Base-by-base conservation (phyloP, 1,140 invertebrate species). In the Lepidurus packardi region DNA sequence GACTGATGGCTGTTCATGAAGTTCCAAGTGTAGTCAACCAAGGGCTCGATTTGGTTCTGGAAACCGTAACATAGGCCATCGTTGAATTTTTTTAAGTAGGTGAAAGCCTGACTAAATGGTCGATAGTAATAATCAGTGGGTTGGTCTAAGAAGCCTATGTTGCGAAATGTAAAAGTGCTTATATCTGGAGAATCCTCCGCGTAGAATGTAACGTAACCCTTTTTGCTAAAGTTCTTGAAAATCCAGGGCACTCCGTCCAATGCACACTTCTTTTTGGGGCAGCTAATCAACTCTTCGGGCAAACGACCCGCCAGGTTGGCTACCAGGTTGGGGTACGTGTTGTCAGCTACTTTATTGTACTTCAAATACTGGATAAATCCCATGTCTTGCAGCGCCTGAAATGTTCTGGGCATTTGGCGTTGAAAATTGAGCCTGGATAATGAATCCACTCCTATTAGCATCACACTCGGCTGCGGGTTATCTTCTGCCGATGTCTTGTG, bases 241-340 rank as follows among this genome's bases (percentile, higher is more conserved):
- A 85, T 80, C 44, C 82, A 82, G 13, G 83, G 83, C 77, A 81
- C 83, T 9, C 83, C 80, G 75, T 85, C 84, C 75, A 82, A 11
- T 1, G 82, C 82, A 10, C 10, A 16, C 16, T 1, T 11, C 16
- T 16, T 16, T 3, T 16, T 16, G 10, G 10, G 45, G 5, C 45
- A 47, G 45, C 6, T 11, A 1, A 10, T 16, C 45, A 47, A 47
- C 16, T 47, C 45, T 47, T 47, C 21, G 78, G 79, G n/a, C 81
- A 74, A 9, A 24, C 80, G 77, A 7, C 85, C 85, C n/a, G 82
- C 83, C 6, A 85, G 76, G 0, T 82, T 25, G 16, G 83, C 77
- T 1, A 83, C 77, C 16, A 85, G 11, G 79, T 86, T 86, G 11
- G 84, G 84, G 78, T 82, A 84, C n/a, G 84, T 85, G 73, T 85